Conservation (phyloP, 2,113 vertebrate species). For the Polyodon spathula region DNA sequence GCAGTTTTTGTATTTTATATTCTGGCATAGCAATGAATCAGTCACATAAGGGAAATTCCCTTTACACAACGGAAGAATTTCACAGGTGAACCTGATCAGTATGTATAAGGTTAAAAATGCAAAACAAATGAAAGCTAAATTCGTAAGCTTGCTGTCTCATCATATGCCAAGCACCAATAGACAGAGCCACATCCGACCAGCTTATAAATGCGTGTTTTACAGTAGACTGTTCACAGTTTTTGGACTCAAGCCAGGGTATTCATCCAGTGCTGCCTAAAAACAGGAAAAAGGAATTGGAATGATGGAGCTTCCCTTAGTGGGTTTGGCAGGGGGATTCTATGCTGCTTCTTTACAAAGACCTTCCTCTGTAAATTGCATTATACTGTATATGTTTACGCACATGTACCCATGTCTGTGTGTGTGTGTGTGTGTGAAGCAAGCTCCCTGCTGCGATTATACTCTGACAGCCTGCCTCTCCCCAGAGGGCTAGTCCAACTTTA, state of each 20-base stretch:
- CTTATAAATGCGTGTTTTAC: no score
- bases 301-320: constrained; percentile 18
- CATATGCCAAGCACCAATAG: no score
- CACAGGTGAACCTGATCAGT: background rate
- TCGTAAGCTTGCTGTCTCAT: no score
- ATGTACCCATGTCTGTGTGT: constrained; percentile 18
- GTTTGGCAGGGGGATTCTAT: constrained; percentile 10
- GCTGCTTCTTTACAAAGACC: background rate
- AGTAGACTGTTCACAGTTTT: no score
- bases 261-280: no score
- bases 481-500: constrained; percentile 42
- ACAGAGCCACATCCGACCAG: no score
- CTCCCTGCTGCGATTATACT: constrained; percentile 25
- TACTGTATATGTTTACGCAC: constrained; percentile 11
- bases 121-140: constrained; percentile 6
- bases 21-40: no score
- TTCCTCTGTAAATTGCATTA: background rate
- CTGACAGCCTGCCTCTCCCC: constrained; percentile 39
- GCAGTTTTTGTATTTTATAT: no score
- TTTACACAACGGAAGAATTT: no score
- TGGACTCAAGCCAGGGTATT: no score
- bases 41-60: no score
- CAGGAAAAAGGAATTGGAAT: constrained; percentile 4
- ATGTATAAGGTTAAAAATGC: constrained; percentile 13
- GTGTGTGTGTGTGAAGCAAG: constrained; percentile 6